phyloP scores from a whole-genome alignment of 2,113 vertebrate species.

The Megaleporinus macrocephalus region DNA sequence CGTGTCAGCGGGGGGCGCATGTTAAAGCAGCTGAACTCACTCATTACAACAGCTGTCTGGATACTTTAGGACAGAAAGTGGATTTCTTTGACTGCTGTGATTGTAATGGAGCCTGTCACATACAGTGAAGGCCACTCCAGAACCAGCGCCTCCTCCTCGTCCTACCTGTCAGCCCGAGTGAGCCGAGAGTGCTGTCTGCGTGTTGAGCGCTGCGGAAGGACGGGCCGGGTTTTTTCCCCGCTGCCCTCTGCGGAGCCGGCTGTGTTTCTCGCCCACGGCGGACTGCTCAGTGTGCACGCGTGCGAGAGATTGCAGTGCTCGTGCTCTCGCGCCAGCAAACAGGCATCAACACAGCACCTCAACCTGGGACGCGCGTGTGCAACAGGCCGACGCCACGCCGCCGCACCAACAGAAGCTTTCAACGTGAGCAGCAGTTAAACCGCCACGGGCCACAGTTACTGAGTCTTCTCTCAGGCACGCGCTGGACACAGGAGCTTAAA shows the following conservation, averaged over 20 bases:
- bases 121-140: background rate
- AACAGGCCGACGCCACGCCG: background rate
- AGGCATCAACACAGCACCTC: background rate
- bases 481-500: too few relatives aligned
- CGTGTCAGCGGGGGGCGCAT: background rate
- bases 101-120: background rate
- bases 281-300: background rate
- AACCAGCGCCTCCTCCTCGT: background rate
- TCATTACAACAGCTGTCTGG: background rate
- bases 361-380: background rate
- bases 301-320: background rate
- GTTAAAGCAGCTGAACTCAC: background rate
- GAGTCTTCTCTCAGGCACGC: too few relatives aligned
- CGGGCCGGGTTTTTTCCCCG: background rate
- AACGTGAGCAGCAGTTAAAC: too few relatives aligned
- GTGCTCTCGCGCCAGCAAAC: background rate
- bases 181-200: background rate
- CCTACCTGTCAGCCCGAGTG: background rate
- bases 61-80: background rate
- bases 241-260: background rate
- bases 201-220: background rate
- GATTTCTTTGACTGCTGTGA: background rate
- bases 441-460: too few relatives aligned
- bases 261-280: background rate
- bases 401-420: background rate